Percentiles rank a stretch among this genome's conserved stretches.
Evolutionary conservation across 2,113 vertebrate species (phyloP).

Genomic region (Tragulus kanchil): DNA sequence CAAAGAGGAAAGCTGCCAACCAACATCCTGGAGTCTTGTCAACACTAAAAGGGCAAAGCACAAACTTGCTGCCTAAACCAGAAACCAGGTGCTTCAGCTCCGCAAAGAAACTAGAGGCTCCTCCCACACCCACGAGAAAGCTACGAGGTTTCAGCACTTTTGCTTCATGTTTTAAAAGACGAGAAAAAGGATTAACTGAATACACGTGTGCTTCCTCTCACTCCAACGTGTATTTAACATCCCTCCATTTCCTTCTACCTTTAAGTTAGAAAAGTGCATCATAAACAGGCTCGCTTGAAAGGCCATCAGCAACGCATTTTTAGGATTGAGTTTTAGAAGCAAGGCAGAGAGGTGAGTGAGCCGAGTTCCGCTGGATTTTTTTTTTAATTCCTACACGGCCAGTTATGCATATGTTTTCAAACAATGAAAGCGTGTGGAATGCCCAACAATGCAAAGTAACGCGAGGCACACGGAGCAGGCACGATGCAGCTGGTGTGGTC

Average conservation of each 20-base stretch:
- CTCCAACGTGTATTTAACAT: not conserved
- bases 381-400: not conserved
- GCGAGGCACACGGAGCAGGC: not conserved
- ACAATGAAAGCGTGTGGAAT: conserved; percentile 28
- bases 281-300: not conserved
- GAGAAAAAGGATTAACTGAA: conserved; percentile 23
- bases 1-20: not conserved
- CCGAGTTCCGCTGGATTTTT: not conserved
- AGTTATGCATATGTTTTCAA: conserved; percentile 22
- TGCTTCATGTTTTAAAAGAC: not conserved
- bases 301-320: conserved; percentile 5
- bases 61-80: conserved; percentile 40
- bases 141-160: not conserved
- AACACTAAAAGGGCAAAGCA: conserved; percentile 3
- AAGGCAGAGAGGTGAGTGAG: not conserved
- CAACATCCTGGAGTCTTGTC: not conserved
- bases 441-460: not conserved
- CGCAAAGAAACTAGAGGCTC: not conserved
- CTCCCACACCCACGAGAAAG: conserved; percentile 25
- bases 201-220: not conserved
- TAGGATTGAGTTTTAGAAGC: not conserved
- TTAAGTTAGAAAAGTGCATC: conserved; percentile 33
- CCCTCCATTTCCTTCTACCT: conserved; percentile 53
- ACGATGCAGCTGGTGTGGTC: not conserved
- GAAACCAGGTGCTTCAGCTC: not conserved